Evolutionary conservation across 37 sponge, comb jelly and placozoan species (phyloP), one percentile per base, ranked within the genome.

Genomic region (Oscarella lobularis): DNA sequence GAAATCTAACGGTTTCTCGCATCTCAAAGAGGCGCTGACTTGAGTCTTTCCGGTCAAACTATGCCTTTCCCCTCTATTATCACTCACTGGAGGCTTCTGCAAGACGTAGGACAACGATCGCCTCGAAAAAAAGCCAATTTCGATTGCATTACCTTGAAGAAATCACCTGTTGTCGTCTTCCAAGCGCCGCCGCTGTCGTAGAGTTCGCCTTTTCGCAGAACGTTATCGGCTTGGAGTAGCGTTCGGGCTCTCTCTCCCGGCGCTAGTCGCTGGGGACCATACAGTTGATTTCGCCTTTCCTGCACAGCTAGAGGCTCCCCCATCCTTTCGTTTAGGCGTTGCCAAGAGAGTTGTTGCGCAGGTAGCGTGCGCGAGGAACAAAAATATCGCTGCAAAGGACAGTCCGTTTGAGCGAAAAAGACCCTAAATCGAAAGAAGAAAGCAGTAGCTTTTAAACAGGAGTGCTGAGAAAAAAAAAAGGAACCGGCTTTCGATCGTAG

Each of bases 391-490:
- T 27, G 60, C 20, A 9, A 20, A 48, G 14, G 9, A 48, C 14
- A 48, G 60, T 20, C 20, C 9, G 9, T 27, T 48, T 27, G 9
- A 48, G 60, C 9, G 60, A 48, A 48, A 48, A 20, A 48, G 60
- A 48, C 9, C 20, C 9, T 48, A 48, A 48, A 48, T 27, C 60
- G 60, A 48, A 27, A 48, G 60, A 27, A 48, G 20, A 20, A 48
- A 48, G 60, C 60, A 48, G 60, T 27, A 48, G 9, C 60, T 48
- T 48, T 27, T 20, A 48, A 40, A 66, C 73, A 38, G 54, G 2
- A 83, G 55, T 78, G 80, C 55, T 81, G 72, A 80, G 83, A 89
- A 89, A 82, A 76, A 72, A 41, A 33, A 90, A 91, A 94, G 91
- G 95, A 90, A 88, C n/a, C n/a, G n/a, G n/a, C n/a, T n/a, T n/a